These are phyloP conservation scores for Melanerpes formicivorus DNA, from an alignment of 2,113 vertebrate species.

Conservation along the genomic window DNA sequence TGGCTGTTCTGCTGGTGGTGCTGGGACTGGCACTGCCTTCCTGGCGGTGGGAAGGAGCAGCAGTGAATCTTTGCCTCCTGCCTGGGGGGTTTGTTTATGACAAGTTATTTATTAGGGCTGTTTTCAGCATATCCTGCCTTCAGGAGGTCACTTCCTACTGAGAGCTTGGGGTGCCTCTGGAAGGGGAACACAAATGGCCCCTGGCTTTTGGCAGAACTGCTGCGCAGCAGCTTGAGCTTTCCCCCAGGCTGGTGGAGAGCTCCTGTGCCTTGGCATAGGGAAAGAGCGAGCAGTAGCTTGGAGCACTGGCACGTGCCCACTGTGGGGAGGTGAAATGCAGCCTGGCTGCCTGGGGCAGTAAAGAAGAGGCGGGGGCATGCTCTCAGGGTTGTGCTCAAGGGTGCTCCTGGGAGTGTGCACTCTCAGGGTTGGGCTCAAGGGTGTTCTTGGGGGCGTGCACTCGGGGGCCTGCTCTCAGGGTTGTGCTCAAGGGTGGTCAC, in stretches of 20 bases:
- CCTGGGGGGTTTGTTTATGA: neutral
- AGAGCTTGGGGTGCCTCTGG: fast-evolving
- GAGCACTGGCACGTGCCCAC: neutral
- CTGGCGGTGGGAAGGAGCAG: neutral
- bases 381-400: too few relatives aligned
- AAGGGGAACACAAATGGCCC: neutral
- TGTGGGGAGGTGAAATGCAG: neutral
- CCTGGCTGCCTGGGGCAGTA: neutral
- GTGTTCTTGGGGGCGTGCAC: too few relatives aligned
- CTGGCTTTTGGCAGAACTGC: neutral
- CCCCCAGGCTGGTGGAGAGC: neutral
- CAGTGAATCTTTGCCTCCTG: neutral
- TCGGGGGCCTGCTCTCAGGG: too few relatives aligned
- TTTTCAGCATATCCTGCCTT: neutral
- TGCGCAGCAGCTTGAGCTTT: neutral
- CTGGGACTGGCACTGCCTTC: neutral
- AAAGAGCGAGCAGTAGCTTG: neutral
- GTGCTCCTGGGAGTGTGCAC: too few relatives aligned
- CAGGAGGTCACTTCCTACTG: fast-evolving
- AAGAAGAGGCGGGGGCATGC: neutral
- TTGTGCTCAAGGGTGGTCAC: too few relatives aligned
- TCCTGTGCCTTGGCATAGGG: neutral
- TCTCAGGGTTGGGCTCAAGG: too few relatives aligned
- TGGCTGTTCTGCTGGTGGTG: neutral
- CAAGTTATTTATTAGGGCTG: neutral